A percentile compares a stretch with the other conserved stretches of the same genome.
phyloP scores from a whole-genome alignment of 2,113 vertebrate genomes.

The Empidonax traillii region DNA sequence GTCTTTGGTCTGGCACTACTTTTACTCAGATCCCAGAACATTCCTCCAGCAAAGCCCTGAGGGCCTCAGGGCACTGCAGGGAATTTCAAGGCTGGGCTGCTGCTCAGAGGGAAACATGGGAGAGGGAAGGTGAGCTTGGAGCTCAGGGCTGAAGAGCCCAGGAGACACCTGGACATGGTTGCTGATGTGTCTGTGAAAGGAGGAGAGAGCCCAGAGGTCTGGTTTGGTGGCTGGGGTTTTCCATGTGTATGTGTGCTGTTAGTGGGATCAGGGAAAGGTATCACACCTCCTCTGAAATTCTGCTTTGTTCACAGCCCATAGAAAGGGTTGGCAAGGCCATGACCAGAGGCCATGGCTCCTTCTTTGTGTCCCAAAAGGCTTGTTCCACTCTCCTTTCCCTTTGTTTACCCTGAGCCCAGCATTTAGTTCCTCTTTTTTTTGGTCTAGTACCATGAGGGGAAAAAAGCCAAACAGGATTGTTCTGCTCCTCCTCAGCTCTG shows the following conservation, averaged over 20 bases:
- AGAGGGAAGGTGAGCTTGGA: too few species aligned
- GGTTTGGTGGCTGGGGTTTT: neutral
- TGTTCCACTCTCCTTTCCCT: rapidly evolving
- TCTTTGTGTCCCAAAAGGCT: neutral
- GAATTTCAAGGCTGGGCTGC: too few species aligned
- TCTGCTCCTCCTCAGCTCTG: neutral
- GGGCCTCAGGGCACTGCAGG: neutral
- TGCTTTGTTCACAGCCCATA: neutral
- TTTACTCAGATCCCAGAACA: neutral
- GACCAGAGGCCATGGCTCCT: neutral
- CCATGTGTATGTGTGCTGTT: rapidly evolving
- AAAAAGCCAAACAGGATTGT: neutral
- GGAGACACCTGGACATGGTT: neutral
- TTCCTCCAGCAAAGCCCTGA: neutral
- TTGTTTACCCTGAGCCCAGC: neutral
- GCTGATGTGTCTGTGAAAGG: neutral
- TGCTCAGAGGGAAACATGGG: too few species aligned
- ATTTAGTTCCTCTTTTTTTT: neutral
- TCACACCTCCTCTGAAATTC: neutral
- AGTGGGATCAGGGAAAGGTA: neutral
- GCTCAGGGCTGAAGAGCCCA: too few species aligned
- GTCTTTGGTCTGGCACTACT: neutral
- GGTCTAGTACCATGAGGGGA: too few species aligned
- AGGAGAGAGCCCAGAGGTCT: neutral
- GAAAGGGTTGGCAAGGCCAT: neutral